Evolutionary conservation across 2,113 vertebrate genomes (phyloP).

Genomic region (Paradisaea rubra): DNA sequence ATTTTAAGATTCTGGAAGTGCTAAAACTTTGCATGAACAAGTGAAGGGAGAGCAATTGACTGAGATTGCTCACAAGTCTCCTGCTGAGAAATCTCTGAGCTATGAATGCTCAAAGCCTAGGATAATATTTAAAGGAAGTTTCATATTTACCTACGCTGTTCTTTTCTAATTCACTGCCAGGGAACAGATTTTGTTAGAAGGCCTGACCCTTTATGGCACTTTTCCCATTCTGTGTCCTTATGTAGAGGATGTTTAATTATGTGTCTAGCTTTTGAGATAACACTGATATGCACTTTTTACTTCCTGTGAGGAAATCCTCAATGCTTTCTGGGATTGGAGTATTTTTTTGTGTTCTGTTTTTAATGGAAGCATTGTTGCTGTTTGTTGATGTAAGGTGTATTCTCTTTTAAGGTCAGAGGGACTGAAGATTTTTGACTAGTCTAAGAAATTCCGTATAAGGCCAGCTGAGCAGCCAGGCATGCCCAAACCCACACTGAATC

Average conservation of each 20-base stretch:
- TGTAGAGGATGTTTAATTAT: constrained; percentile 21
- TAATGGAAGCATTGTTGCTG: neutral
- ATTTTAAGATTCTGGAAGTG: neutral
- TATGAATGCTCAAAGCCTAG: neutral
- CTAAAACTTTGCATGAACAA: neutral
- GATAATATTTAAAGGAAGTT: neutral
- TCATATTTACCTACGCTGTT: neutral
- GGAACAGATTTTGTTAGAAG: neutral
- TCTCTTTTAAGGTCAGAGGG: neutral
- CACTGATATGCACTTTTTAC: neutral
- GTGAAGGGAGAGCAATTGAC: neutral
- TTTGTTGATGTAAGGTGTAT: neutral
- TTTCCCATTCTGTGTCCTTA: neutral
- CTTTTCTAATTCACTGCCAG: neutral
- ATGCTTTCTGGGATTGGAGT: neutral
- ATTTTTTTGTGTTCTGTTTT: neutral
- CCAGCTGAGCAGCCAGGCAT: neutral
- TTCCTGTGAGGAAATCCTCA: constrained; percentile 38
- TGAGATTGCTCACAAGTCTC: neutral
- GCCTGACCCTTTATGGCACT: neutral
- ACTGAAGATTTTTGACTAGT: neutral
- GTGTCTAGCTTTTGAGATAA: constrained; percentile 12
- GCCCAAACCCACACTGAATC: neutral
- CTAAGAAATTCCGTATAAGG: neutral
- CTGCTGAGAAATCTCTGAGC: neutral